Evolutionary conservation across 1,140 invertebrate species (phyloP).

Genomic region (Brachionus asplanchnoidis): DNA sequence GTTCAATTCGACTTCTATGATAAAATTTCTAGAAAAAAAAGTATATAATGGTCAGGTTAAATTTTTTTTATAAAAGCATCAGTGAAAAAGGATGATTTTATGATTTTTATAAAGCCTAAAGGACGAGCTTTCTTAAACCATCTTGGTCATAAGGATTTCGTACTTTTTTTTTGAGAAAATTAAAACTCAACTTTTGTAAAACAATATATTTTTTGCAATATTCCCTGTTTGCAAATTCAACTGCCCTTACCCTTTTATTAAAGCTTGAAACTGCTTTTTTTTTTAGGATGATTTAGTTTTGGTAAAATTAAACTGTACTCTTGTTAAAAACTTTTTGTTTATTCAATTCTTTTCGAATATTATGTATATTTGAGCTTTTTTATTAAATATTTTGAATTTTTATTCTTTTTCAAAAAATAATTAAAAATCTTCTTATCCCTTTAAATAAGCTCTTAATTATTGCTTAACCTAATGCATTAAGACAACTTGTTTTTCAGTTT

Average conservation of each 20-base stretch:
- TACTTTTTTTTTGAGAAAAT: too few species aligned
- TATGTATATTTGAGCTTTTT: background rate
- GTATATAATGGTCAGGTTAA: too few species aligned
- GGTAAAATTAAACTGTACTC: background rate
- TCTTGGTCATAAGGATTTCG: too few species aligned
- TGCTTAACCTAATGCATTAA: background rate
- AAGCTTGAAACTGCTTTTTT: background rate
- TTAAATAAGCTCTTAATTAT: background rate
- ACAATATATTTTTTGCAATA: too few species aligned
- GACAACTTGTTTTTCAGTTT: background rate
- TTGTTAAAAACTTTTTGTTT: background rate
- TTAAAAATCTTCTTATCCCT: background rate
- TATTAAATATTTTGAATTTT: background rate
- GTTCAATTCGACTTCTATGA: too few species aligned
- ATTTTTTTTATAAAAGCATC: too few species aligned
- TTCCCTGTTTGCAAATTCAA: too few species aligned
- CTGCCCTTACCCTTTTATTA: too few species aligned
- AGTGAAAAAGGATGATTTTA: too few species aligned
- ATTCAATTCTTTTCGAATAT: background rate
- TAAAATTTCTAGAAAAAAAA: background rate
- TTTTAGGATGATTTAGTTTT: background rate
- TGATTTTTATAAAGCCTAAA: too few species aligned
- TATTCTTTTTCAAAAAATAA: background rate
- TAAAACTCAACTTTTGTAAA: too few species aligned
- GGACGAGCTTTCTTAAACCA: too few species aligned